phyloP scores from a whole-genome alignment of 1,140 invertebrate genomes.

The Dendroctonus ponderosae region DNA sequence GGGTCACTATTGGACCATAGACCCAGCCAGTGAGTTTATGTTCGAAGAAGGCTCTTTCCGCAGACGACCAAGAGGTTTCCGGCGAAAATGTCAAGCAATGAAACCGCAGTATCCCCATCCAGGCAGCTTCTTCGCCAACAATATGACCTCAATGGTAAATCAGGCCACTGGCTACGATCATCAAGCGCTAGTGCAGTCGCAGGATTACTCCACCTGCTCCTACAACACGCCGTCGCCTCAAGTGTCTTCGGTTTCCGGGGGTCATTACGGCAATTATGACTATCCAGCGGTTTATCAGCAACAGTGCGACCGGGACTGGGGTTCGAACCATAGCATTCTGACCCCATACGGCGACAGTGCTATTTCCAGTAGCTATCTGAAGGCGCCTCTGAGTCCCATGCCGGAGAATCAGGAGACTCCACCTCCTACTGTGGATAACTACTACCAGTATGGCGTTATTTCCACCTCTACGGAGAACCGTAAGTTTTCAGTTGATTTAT shows the following conservation, averaged over 20 bases:
- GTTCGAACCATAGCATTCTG: slow-evolving; percentile 33
- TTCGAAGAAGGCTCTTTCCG: slow-evolving; percentile 95
- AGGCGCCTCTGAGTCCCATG: slow-evolving; percentile 48
- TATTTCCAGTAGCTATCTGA: slow-evolving; percentile 43
- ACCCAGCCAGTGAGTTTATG: slow-evolving; percentile 92
- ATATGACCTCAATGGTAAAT: slow-evolving; percentile 44
- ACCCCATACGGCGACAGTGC: slow-evolving; percentile 37
- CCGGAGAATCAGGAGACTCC: slow-evolving; percentile 44
- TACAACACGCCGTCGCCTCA: slow-evolving; percentile 43
- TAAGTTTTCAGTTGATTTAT: slow-evolving; percentile 31
- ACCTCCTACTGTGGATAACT: slow-evolving; percentile 38
- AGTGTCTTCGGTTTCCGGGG: slow-evolving; percentile 39
- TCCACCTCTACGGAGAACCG: slow-evolving; percentile 42
- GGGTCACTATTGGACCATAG: slow-evolving; percentile 98
- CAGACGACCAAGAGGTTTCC: slow-evolving; percentile 88
- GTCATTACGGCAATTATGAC: slow-evolving; percentile 45
- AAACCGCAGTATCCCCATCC: slow-evolving; percentile 47
- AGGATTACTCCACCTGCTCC: slow-evolving; percentile 48
- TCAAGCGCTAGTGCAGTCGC: slow-evolving; percentile 43
- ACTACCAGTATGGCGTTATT: slow-evolving; percentile 44
- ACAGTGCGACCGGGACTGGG: slow-evolving; percentile 47
- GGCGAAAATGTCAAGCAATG: slow-evolving; percentile 76
- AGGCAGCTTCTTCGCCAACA: slow-evolving; percentile 44
- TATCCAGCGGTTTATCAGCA: slow-evolving; percentile 46
- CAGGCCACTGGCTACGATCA: slow-evolving; percentile 43